Evolutionary conservation across 35 echinoderm and acorn worm genomes (phyloP).

Genomic region (Apostichopus parvimensis): DNA sequence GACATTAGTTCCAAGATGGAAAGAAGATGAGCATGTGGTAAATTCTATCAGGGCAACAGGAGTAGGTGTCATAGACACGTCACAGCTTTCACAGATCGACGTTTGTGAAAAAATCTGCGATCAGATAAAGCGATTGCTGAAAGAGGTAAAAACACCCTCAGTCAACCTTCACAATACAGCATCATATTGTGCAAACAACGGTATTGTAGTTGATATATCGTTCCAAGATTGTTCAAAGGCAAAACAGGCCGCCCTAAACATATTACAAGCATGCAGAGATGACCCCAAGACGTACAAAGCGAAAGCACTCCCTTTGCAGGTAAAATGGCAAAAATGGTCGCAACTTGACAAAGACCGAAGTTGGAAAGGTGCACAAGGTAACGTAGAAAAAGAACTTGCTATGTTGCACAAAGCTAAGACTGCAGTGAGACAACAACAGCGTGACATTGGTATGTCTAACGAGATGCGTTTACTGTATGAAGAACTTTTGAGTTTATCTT

Average conservation of each 20-base stretch:
- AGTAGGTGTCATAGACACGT: neutral
- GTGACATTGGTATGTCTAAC: slow-evolving; percentile 1
- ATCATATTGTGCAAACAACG: neutral
- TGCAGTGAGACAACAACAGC: neutral
- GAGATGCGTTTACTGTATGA: neutral
- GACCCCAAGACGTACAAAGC: neutral
- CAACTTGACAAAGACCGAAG: slow-evolving; percentile 50
- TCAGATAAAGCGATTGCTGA: neutral
- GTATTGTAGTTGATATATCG: neutral
- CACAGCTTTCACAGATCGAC: neutral
- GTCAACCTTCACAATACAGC: neutral
- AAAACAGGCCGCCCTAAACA: neutral
- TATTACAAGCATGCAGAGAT: neutral
- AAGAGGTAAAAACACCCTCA: neutral
- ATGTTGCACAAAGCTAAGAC: slow-evolving; percentile 1
- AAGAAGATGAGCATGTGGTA: neutral
- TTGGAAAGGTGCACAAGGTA: slow-evolving; percentile 41
- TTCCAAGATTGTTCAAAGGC: neutral
- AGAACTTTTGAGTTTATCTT: neutral
- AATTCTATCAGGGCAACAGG: neutral
- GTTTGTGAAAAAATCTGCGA: neutral
- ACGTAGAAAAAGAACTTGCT: neutral
- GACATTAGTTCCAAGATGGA: neutral
- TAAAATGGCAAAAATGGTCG: neutral
- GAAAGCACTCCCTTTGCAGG: neutral